Conservation (phyloP, 1,140 invertebrate genomes). For the Magallana angulata region DNA sequence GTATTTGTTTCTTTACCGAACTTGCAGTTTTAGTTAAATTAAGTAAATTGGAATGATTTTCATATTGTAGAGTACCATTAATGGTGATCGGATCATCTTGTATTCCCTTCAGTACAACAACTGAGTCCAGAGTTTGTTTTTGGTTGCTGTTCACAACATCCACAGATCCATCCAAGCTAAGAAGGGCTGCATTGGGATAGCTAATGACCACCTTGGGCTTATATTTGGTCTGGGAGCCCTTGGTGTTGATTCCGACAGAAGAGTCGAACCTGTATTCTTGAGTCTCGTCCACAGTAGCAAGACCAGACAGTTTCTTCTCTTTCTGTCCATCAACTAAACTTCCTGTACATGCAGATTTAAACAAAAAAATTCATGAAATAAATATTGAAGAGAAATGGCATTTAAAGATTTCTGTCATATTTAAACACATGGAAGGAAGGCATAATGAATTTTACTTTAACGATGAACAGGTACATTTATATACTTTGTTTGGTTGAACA, state of each 20-base stretch:
- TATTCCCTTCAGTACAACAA: slow-evolving; percentile 46
- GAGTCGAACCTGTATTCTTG: slow-evolving; percentile 68
- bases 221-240: slow-evolving; percentile 60
- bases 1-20: no score
- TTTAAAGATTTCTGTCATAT: no score
- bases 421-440: no score
- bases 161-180: slow-evolving; percentile 61
- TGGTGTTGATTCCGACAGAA: slow-evolving; percentile 62
- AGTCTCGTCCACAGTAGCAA: slow-evolving; percentile 67
- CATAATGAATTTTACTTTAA: no score
- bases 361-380: no score
- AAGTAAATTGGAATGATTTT: not conserved
- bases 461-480: no score
- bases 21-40: no score
- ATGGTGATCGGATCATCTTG: slow-evolving; percentile 67
- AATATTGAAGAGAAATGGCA: no score
- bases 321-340: slow-evolving; percentile 22
- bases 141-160: slow-evolving; percentile 48
- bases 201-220: slow-evolving; percentile 68
- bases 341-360: not conserved
- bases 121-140: slow-evolving; percentile 37
- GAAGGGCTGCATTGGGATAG: slow-evolving; percentile 59
- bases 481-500: no score
- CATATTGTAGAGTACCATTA: slow-evolving; percentile 61
- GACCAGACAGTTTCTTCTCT: slow-evolving; percentile 57